These are phyloP conservation scores for Chymomyza procnemis DNA, from an alignment of 2,888 invertebrate species.

Conservation along the genomic window DNA sequence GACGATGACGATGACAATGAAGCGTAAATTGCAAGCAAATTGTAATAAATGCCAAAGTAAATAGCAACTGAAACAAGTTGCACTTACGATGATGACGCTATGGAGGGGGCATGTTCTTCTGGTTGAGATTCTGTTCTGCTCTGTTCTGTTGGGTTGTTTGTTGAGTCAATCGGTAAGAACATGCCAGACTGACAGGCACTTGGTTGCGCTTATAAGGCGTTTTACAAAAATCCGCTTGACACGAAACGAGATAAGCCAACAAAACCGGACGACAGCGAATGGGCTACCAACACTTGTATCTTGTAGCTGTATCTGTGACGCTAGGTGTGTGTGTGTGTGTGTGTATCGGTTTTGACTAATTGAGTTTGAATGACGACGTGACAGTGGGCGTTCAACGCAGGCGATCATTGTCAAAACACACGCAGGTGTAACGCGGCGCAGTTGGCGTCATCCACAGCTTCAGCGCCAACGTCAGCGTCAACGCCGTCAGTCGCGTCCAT, in stretches of 20 bases:
- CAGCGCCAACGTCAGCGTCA: conserved; percentile 29
- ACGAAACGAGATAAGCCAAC: conserved; percentile 66
- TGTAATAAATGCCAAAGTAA: conserved; percentile 10
- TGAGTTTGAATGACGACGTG: conserved; percentile 52
- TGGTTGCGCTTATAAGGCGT: conserved; percentile 66
- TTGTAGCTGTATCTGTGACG: not conserved
- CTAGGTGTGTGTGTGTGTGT: conserved; percentile 19
- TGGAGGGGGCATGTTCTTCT: conserved; percentile 21
- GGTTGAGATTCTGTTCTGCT: conserved; percentile 39
- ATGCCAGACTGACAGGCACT: conserved; percentile 75
- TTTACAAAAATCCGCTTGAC: conserved; percentile 68
- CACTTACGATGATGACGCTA: conserved; percentile 5
- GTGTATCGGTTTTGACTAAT: conserved; percentile 56
- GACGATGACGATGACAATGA: conserved; percentile 8
- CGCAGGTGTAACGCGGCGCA: conserved; percentile 41
- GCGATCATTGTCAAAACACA: conserved; percentile 66
- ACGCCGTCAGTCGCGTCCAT: conserved; percentile 61
- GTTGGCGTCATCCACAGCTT: conserved; percentile 16
- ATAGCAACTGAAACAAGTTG: conserved; percentile 10
- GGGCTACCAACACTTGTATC: conserved; percentile 11
- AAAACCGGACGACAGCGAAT: conserved; percentile 45
- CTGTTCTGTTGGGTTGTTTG: conserved; percentile 47
- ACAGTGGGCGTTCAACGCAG: conserved; percentile 59
- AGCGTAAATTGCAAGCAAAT: conserved; percentile 50
- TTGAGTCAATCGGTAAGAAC: conserved; percentile 66